Base-by-base conservation (phyloP, 2,888 invertebrate genomes). In the Eumerus sabulonum region DNA sequence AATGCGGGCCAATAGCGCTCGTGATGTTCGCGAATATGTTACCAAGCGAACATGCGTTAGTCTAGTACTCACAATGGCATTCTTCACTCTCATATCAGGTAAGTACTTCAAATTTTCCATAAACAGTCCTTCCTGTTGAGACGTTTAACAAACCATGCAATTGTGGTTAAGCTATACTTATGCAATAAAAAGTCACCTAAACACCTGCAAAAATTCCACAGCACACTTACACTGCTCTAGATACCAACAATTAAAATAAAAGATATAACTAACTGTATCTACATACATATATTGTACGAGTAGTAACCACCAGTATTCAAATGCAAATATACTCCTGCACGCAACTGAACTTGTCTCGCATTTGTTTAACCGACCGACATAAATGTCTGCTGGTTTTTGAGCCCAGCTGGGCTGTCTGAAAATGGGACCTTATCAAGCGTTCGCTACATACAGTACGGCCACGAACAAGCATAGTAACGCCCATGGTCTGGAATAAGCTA, bases 81-180 rank as follows among this genome's bases (percentile, higher is more conserved):
- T 89, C 84, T 86, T 89, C 62, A 88, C 88, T 81, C 83, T 89
- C 59, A 87, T 88, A 82, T 85, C 87, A 82, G 89, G 89, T 89
- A 73, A 84, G 86, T 67, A 13, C 9, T 36, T 16, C 12, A 27
- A 36, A 7, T 12, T 27, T 44, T 47, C 5, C 17, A 11, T 47
- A 9, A 47, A 3, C 3, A 35, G 53, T 35, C 40, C 35, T 45
- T 64, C 53, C 63, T 51, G 48, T 14, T 18, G 60, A 14, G 62
- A 19, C 50, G 42, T 42, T 27, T 14, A 62, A 51, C 16, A 4
- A 42, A n/a, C n/a, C n/a, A 17, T 45, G 18, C 44, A 53, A 27
- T 45, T 14, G 14, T 17, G n/a, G 14, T 9, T n/a, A 51, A 53
- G 44, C 44, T 35, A 17, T 44, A 35, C 42, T 53, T 63, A 51